A percentile compares a stretch with the other conserved stretches of the same genome.
Conservation (phyloP, 2,888 invertebrate species). For the Folsomia manolachei region DNA sequence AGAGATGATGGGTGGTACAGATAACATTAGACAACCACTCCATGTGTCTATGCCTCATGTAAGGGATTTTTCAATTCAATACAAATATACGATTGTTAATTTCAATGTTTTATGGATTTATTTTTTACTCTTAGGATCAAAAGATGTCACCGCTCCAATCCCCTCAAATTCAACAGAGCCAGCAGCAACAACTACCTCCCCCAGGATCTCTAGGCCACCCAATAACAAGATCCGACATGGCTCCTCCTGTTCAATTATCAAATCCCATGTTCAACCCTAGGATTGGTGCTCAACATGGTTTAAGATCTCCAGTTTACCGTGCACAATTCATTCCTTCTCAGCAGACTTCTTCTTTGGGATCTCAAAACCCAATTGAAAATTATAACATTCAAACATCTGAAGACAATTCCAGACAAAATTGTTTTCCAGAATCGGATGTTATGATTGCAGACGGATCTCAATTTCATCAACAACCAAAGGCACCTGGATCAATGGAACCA, state of each 20-base stretch:
- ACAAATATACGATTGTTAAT: not conserved
- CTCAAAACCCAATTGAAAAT: slow-evolving; percentile 40
- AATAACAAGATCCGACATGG: slow-evolving; percentile 45
- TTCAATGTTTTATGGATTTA: not conserved
- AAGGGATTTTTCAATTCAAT: slow-evolving; percentile 25
- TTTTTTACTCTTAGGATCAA: slow-evolving; percentile 20
- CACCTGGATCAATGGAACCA: slow-evolving; percentile 7
- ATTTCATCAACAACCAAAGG: slow-evolving; percentile 43
- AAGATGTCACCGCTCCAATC: slow-evolving; percentile 49
- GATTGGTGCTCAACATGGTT: slow-evolving; percentile 54
- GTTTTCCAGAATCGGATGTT: not conserved
- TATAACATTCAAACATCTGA: slow-evolving; percentile 52
- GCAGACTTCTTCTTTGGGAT: slow-evolving; percentile 18
- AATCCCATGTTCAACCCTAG: slow-evolving; percentile 8
- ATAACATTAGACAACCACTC: slow-evolving; percentile 53
- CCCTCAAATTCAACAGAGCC: slow-evolving; percentile 52
- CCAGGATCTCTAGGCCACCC: slow-evolving; percentile 37
- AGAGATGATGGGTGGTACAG: slow-evolving; percentile 48
- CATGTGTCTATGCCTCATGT: slow-evolving; percentile 59
- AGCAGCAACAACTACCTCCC: slow-evolving; percentile 49
- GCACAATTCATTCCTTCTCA: slow-evolving; percentile 40
- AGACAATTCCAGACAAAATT: slow-evolving; percentile 57
- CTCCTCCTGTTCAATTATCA: slow-evolving; percentile 47
- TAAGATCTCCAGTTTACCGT: slow-evolving; percentile 51
- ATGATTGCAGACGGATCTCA: slow-evolving; percentile 25